Percentiles rank a stretch among this genome's conserved stretches.
phyloP scores from a whole-genome alignment of 2,888 invertebrate species.

The Mylabris sibirica region DNA sequence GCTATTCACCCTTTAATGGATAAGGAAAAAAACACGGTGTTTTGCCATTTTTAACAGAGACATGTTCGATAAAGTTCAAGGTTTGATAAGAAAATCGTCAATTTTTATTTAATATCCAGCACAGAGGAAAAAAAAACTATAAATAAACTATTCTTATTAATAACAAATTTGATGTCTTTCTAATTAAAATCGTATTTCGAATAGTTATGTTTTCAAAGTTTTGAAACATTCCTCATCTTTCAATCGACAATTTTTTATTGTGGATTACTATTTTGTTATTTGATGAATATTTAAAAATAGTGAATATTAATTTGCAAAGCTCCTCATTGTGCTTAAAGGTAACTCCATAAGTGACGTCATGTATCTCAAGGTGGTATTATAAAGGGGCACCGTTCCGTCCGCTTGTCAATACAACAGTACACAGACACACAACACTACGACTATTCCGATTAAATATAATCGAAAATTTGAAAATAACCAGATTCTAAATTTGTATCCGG shows the following conservation, averaged over 20 bases:
- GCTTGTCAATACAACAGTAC: not conserved
- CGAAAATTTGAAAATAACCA: not conserved
- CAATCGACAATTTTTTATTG: not conserved
- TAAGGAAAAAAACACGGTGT: slow-evolving; percentile 2
- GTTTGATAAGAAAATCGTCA: not conserved
- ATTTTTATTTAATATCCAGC: not conserved
- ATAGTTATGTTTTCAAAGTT: too few relatives aligned
- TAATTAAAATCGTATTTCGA: too few relatives aligned
- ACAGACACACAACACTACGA: too few relatives aligned
- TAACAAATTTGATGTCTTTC: not conserved
- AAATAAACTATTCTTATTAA: not conserved
- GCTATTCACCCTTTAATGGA: slow-evolving; percentile 5
- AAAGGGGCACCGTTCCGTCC: slow-evolving; percentile 20
- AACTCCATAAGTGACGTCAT: slow-evolving; percentile 4
- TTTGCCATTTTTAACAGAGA: slow-evolving; percentile 6
- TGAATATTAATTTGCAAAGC: not conserved
- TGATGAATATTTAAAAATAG: not conserved
- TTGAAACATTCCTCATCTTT: not conserved
- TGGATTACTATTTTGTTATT: not conserved
- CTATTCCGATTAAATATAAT: not conserved
- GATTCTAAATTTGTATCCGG: slow-evolving; percentile 31
- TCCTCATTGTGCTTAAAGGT: not conserved
- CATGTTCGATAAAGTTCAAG: slow-evolving; percentile 10
- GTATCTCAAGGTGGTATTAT: slow-evolving; percentile 18
- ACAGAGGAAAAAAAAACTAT: not conserved